Evolutionary conservation across 2,113 vertebrate genomes (phyloP).

Genomic region (Pyxicephalus adspersus): DNA sequence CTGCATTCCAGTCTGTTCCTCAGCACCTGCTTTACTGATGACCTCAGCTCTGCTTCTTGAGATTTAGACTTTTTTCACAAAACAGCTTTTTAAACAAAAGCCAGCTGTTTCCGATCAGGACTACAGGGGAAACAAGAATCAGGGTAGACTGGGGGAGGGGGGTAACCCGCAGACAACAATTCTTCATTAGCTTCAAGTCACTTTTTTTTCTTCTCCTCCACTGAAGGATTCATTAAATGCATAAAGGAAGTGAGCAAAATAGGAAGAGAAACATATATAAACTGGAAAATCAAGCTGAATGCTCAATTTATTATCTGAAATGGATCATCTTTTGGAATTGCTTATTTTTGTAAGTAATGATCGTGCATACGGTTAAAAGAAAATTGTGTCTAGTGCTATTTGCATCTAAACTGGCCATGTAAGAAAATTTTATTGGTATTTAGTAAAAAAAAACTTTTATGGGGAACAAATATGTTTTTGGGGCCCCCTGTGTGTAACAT

Average conservation of each 20-base stretch:
- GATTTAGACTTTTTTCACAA: constrained; percentile 67
- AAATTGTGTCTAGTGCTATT: background rate
- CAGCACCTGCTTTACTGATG: constrained; percentile 77
- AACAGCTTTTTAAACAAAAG: constrained; percentile 74
- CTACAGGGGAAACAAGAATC: constrained; percentile 61
- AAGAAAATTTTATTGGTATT: no score
- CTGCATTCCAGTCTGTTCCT: constrained; percentile 63
- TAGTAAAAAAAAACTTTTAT: no score
- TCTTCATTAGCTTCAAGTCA: constrained; percentile 69
- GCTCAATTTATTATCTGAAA: constrained; percentile 23
- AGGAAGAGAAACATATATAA: constrained; percentile 59
- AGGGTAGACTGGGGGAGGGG: constrained; percentile 60
- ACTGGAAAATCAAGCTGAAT: background rate
- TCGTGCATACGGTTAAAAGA: background rate
- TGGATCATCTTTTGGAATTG: constrained; percentile 2
- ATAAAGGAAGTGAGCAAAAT: constrained; percentile 41
- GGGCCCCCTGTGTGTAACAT: no score
- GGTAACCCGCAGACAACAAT: constrained; percentile 68
- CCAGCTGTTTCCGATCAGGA: constrained; percentile 74
- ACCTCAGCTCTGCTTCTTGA: constrained; percentile 72
- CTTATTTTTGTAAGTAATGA: background rate
- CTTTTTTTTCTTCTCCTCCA: constrained; percentile 54
- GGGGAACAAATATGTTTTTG: no score
- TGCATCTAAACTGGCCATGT: no score
- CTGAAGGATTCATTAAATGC: constrained; percentile 41